Conservation (phyloP, 2,797 vertebrate species). For the Liparis tanakae region DNA sequence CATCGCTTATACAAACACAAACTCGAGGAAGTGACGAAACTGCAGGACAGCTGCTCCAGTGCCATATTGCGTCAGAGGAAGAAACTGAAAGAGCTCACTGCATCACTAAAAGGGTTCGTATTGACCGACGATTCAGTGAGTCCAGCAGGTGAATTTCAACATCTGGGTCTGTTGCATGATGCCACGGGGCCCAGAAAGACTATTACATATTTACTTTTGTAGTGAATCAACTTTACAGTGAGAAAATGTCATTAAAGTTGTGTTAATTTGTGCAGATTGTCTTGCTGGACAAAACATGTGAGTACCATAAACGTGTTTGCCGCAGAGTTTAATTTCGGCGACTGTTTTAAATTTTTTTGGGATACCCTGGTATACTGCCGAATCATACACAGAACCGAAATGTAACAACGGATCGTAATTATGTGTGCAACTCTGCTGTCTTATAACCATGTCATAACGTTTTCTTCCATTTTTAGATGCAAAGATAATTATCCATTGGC, state of each 20-base stretch:
- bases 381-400: too few relatives aligned
- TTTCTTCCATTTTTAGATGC: slow-evolving; percentile 79
- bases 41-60: slow-evolving; percentile 87
- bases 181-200: too few relatives aligned
- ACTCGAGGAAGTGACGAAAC: slow-evolving; percentile 91
- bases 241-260: too few relatives aligned
- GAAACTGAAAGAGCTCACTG: slow-evolving; percentile 86
- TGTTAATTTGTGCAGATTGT: too few relatives aligned
- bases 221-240: too few relatives aligned
- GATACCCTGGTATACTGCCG: neutral
- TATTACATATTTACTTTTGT: too few relatives aligned
- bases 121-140: neutral
- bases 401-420: neutral
- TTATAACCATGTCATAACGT: neutral
- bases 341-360: neutral
- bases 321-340: too few relatives aligned
- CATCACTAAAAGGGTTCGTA: slow-evolving; percentile 84
- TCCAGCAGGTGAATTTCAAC: too few relatives aligned
- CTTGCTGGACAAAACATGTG: too few relatives aligned
- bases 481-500: slow-evolving; percentile 57
- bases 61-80: slow-evolving; percentile 91
- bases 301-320: too few relatives aligned
- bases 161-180: too few relatives aligned
- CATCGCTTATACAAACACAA: slow-evolving; percentile 93
- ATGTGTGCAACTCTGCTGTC: neutral